phyloP scores from a whole-genome alignment of 2,888 invertebrate genomes.

The Diabrotica balteata region DNA sequence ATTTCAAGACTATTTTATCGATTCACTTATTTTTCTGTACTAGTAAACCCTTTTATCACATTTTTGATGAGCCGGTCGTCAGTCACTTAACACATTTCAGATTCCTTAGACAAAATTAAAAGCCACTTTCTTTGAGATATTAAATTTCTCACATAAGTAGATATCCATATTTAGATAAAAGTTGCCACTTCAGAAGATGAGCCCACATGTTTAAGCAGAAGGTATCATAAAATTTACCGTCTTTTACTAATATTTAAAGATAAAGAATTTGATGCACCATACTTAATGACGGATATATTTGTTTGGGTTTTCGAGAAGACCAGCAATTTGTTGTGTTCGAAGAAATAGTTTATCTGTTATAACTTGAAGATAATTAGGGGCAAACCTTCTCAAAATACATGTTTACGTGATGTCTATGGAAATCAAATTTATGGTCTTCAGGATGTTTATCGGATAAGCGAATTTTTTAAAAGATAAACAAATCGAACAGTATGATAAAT shows the following conservation, averaged over 20 bases:
- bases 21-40: too few species aligned
- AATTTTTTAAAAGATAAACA: too few species aligned
- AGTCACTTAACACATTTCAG: slow-evolving; percentile 20
- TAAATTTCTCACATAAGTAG: slow-evolving; percentile 18
- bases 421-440: too few species aligned
- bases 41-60: too few species aligned
- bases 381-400: too few species aligned
- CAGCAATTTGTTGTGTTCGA: neutral
- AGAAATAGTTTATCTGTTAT: neutral
- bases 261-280: neutral
- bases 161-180: slow-evolving; percentile 20
- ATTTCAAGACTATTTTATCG: too few species aligned
- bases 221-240: too few species aligned
- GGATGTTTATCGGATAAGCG: too few species aligned
- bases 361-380: too few species aligned
- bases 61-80: neutral
- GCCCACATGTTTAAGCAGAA: slow-evolving; percentile 8
- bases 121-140: slow-evolving; percentile 17
- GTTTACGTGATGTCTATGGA: too few species aligned
- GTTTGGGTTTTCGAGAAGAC: neutral
- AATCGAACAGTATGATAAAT: too few species aligned
- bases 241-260: neutral
- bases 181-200: slow-evolving; percentile 20
- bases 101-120: slow-evolving; percentile 20
- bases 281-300: neutral